phyloP scores from a whole-genome alignment of 2,797 vertebrate species.

The Manis javanica region DNA sequence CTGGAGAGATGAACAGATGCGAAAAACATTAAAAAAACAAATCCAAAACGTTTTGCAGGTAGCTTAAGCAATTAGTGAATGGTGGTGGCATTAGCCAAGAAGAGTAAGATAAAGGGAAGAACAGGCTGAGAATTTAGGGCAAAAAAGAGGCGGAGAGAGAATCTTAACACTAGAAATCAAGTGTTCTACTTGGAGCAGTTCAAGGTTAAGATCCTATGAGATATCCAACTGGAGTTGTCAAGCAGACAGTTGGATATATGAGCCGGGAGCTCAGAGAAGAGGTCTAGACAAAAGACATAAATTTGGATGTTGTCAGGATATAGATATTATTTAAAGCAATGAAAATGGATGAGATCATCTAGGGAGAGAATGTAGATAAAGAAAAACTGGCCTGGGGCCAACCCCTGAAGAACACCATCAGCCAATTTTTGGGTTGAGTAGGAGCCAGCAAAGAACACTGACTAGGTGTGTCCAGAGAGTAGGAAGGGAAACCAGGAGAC shows the following conservation, averaged over 20 bases:
- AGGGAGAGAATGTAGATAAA: not conserved
- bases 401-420: not conserved
- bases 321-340: constrained; percentile 31
- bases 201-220: not conserved
- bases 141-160: not conserved
- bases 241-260: not conserved
- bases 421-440: not conserved
- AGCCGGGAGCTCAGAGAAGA: constrained; percentile 22
- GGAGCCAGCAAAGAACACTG: not conserved
- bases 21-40: not conserved
- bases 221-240: not conserved
- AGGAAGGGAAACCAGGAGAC: not conserved
- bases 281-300: not conserved
- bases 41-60: not conserved
- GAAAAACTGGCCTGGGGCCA: not conserved
- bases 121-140: not conserved
- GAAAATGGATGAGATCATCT: constrained; percentile 18
- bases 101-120: not conserved
- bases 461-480: not conserved
- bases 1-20: not conserved
- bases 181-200: not conserved
- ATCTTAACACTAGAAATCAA: not conserved
- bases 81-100: not conserved
- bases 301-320: not conserved
- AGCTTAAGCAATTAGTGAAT: not conserved